Evolutionary conservation across 2,888 invertebrate species (phyloP).

Genomic region (Cerceris rybyensis): DNA sequence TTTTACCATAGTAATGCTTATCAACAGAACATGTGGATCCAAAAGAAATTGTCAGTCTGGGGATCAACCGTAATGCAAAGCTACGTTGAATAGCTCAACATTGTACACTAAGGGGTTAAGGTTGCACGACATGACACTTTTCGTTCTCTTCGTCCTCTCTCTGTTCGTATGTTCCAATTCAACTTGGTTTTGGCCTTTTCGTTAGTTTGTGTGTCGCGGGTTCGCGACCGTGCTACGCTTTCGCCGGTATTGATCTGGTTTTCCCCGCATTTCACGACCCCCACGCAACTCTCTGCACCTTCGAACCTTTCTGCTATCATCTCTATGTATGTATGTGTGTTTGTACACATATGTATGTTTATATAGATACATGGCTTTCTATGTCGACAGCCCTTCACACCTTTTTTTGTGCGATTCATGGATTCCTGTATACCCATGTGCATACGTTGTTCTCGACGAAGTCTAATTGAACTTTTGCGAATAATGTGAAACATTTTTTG

Average conservation of each 20-base stretch:
- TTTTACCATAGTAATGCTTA: too few species aligned
- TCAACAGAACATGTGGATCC: too few species aligned
- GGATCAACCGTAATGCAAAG: too few species aligned
- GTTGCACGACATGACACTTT: not conserved
- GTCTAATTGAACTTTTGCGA: too few species aligned
- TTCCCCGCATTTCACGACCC: conserved; percentile 60
- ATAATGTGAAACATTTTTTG: too few species aligned
- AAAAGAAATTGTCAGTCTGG: too few species aligned
- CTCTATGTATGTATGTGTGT: conserved; percentile 29
- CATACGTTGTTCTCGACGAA: too few species aligned
- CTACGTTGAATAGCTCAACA: too few species aligned
- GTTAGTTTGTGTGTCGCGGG: conserved; percentile 67
- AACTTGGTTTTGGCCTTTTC: conserved; percentile 43
- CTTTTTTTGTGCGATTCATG: not conserved
- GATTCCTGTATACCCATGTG: too few species aligned
- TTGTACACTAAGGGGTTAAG: too few species aligned
- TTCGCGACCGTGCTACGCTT: conserved; percentile 74
- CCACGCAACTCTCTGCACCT: conserved; percentile 52
- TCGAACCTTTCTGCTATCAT: conserved; percentile 21
- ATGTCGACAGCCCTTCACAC: not conserved
- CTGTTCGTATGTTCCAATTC: not conserved
- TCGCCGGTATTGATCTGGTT: conserved; percentile 71
- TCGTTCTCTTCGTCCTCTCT: not conserved
- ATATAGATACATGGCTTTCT: not conserved
- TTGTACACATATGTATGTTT: conserved; percentile 2